Percentiles rank a stretch among this genome's conserved stretches.
Evolutionary conservation across 2,113 vertebrate species (phyloP).

Genomic region (Grus americana): DNA sequence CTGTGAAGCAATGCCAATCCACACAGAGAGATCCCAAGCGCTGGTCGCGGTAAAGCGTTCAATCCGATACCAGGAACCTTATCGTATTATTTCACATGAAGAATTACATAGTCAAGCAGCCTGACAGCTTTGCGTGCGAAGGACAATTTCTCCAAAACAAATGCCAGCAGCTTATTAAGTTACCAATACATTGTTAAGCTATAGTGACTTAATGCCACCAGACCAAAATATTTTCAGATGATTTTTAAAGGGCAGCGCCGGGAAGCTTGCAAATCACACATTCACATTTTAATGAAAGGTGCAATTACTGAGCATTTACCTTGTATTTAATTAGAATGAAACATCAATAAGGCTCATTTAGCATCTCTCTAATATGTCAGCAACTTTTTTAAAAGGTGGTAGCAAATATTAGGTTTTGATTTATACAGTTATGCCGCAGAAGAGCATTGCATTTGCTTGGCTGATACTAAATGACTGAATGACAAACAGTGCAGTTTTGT

Average conservation of each 20-base stretch:
- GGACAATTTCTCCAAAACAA: conserved; percentile 68
- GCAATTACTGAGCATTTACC: conserved; percentile 57
- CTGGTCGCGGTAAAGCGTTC: conserved; percentile 64
- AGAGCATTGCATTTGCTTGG: background rate
- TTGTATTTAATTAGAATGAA: conserved; percentile 71
- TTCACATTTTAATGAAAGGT: conserved; percentile 69
- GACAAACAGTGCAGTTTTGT: background rate
- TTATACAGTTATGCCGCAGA: conserved; percentile 38
- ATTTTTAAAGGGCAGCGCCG: conserved; percentile 58
- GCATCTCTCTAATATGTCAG: conserved; percentile 44
- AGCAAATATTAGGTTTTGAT: conserved; percentile 66
- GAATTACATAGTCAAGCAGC: conserved; percentile 69
- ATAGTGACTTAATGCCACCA: conserved; percentile 49
- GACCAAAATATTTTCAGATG: conserved; percentile 65
- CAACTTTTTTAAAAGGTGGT: conserved; percentile 45
- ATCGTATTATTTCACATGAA: conserved; percentile 67
- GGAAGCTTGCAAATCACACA: conserved; percentile 47
- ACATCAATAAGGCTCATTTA: conserved; percentile 66
- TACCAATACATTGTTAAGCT: conserved; percentile 62
- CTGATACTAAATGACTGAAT: background rate
- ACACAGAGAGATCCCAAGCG: conserved; percentile 67
- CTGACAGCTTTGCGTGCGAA: conserved; percentile 70
- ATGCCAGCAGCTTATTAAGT: conserved; percentile 70
- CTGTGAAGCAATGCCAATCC: conserved; percentile 64
- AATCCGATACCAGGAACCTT: conserved; percentile 68